Evolutionary conservation across 2,888 invertebrate genomes (phyloP).

Genomic region (Serrognathus titanus): DNA sequence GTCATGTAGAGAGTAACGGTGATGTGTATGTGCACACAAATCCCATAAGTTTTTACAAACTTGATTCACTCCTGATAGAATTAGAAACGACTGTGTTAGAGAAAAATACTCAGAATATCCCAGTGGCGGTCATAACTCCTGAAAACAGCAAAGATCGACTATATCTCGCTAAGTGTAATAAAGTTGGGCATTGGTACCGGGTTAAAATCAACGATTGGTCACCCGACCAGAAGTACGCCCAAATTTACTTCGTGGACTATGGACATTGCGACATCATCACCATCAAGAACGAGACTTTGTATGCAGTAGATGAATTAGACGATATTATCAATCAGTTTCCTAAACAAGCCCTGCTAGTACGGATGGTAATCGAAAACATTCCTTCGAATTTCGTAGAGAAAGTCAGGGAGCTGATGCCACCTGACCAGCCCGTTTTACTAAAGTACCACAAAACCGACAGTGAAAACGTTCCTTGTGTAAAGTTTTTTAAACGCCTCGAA

Average conservation of each 20-base stretch:
- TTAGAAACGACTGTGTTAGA: slow-evolving; percentile 28
- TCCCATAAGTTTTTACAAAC: slow-evolving; percentile 38
- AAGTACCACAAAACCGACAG: slow-evolving; percentile 43
- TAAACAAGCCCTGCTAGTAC: slow-evolving; percentile 42
- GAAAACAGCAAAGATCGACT: slow-evolving; percentile 43
- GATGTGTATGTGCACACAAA: slow-evolving; percentile 48
- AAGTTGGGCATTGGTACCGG: slow-evolving; percentile 50
- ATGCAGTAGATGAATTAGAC: slow-evolving; percentile 50
- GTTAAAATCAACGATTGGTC: slow-evolving; percentile 49
- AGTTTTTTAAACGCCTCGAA: slow-evolving; percentile 66
- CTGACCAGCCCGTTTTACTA: slow-evolving; percentile 58
- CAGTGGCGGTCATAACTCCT: slow-evolving; percentile 26
- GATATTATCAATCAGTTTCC: slow-evolving; percentile 47
- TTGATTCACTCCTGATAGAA: slow-evolving; percentile 38
- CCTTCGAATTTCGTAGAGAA: slow-evolving; percentile 42
- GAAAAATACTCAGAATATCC: slow-evolving; percentile 17
- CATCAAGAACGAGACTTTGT: slow-evolving; percentile 41
- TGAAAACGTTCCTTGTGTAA: slow-evolving; percentile 54
- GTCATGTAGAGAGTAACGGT: slow-evolving; percentile 46
- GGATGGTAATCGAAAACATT: slow-evolving; percentile 35
- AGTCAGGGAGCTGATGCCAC: slow-evolving; percentile 50
- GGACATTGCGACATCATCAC: slow-evolving; percentile 51
- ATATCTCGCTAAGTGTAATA: slow-evolving; percentile 50
- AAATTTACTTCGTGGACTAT: slow-evolving; percentile 55
- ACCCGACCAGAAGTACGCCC: slow-evolving; percentile 44